Conservation (phyloP, 2,888 invertebrate genomes). For the Acanthosoma haemorrhoidale region DNA sequence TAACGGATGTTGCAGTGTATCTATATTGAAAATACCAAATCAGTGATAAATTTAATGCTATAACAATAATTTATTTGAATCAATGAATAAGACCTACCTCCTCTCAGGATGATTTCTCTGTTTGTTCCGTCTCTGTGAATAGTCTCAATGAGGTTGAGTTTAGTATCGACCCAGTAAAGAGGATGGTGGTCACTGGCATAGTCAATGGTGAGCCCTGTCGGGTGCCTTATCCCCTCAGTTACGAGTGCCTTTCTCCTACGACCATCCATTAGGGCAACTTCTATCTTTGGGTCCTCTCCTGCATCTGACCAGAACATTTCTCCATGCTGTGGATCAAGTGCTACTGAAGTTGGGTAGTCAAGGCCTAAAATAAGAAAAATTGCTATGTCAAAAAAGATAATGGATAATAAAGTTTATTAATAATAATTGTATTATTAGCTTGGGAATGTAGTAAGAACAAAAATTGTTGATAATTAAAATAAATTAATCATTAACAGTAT, state of each 20-base stretch:
- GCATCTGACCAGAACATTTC: constrained; percentile 92
- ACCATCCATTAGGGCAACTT: constrained; percentile 95
- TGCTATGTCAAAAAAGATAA: too few species aligned
- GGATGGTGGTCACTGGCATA: constrained; percentile 82
- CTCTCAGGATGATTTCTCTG: constrained; percentile 64
- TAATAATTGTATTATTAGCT: too few species aligned
- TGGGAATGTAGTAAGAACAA: too few species aligned
- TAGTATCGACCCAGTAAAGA: constrained; percentile 93
- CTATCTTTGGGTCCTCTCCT: constrained; percentile 86
- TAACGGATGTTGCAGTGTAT: constrained; percentile 68
- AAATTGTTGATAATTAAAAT: too few species aligned
- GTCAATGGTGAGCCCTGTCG: constrained; percentile 86
- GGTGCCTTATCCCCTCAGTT: constrained; percentile 74
- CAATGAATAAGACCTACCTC: constrained; percentile 45
- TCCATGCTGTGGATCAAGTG: constrained; percentile 78
- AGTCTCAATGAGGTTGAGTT: constrained; percentile 82
- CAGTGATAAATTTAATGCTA: not conserved
- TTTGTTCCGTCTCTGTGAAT: constrained; percentile 76
- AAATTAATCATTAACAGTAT: too few species aligned
- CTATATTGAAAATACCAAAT: constrained; percentile 44
- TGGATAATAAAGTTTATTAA: too few species aligned
- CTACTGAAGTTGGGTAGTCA: constrained; percentile 83
- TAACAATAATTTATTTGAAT: not conserved
- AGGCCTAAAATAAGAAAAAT: constrained; percentile 59
- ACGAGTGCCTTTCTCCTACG: constrained; percentile 76